A percentile compares a stretch with the other conserved stretches of the same genome.
Conservation (phyloP, 2,113 vertebrate species). For the Cololabis saira region DNA sequence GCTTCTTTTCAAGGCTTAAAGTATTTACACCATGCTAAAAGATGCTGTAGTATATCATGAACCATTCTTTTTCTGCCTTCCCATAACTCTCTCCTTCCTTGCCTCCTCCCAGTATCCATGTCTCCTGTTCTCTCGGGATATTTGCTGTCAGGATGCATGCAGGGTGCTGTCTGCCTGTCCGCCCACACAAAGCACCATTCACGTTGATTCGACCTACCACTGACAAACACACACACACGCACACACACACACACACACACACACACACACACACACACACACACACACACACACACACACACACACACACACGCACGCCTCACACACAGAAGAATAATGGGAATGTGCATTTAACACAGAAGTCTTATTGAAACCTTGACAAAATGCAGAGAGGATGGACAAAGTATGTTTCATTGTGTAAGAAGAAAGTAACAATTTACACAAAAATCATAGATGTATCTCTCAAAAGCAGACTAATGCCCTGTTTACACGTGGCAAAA, state of each 20-base stretch:
- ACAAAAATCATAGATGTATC: background rate
- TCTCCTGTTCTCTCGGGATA: constrained; percentile 30
- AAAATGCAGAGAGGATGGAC: background rate
- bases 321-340: constrained; percentile 1
- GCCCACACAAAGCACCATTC: constrained; percentile 61
- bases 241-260: constrained; percentile 15
- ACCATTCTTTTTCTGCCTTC: constrained; percentile 1
- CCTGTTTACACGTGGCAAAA: no score
- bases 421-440: constrained; percentile 13
- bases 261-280: background rate
- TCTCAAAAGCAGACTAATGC: constrained; percentile 1
- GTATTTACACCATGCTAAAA: background rate
- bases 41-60: constrained; percentile 4
- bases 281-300: background rate
- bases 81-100: constrained; percentile 3
- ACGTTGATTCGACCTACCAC: constrained; percentile 48
- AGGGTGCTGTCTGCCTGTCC: constrained; percentile 66
- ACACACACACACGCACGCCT: background rate
- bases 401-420: constrained; percentile 10
- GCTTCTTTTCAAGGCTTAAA: background rate
- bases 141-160: constrained; percentile 59
- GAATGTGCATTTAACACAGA: constrained; percentile 1
- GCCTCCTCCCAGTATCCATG: background rate
- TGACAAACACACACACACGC: constrained; percentile 23
- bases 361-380: constrained; percentile 17